Evolutionary conservation across 2,113 vertebrate species (phyloP), one percentile per base, ranked within the genome.

Genomic region (Orycteropus afer): DNA sequence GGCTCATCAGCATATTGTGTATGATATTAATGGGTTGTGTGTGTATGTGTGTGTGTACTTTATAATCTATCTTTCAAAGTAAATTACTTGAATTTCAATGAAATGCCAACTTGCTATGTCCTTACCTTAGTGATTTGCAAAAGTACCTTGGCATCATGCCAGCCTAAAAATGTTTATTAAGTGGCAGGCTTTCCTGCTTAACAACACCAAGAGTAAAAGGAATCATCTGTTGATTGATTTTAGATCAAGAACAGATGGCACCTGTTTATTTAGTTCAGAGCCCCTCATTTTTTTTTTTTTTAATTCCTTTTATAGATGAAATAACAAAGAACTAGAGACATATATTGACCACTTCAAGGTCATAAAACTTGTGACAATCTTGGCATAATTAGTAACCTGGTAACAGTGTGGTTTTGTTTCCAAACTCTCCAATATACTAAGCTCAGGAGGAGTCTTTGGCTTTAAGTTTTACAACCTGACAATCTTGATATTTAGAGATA

Each of bases 21-120:
- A 7, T 7, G 45, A 71, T 77, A 55, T 63, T 88, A 5, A 34
- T n/a, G n/a, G n/a, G n/a, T n/a, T n/a, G n/a, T n/a, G n/a, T n/a
- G n/a, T n/a, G 65, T 78, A 69, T 1, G 1, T 94, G 32, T 59
- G 59, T 89, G 6, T n/a, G 0, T 85, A 23, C 61, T 87, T 89
- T 76, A 29, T 86, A 94, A 91, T 80, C 45, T 90, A 40, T 94
- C 9, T 95, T 91, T 91, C 80, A 94, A 91, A 76, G 80, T 4
- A 94, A 84, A 71, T 89, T 63, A 80, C 69, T 95, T 89, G 79
- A 90, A 93, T 96, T 81, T 96, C 83, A 95, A 5, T 88, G 82
- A 92, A 92, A 94, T 92, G 92, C 57, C 47, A 85, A 85, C 86
- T 96, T 96, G 45, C 88, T 96, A 0, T 92, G 86, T 57, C 47